phyloP scores from a whole-genome alignment of 1,140 invertebrate species.

The Parasteatoda tepidariorum region DNA sequence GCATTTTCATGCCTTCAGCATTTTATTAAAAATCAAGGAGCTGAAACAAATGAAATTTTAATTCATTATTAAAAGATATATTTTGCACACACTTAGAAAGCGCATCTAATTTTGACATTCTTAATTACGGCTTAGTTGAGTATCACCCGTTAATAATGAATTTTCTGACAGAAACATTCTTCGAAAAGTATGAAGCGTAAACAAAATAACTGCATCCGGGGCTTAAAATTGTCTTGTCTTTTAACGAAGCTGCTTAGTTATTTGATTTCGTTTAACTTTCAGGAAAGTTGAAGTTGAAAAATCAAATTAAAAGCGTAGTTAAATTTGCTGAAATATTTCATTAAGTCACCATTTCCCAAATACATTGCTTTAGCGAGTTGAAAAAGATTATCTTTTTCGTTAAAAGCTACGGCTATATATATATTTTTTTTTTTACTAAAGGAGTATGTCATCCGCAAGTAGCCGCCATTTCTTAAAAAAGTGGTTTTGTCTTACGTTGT shows the following conservation, averaged over 20 bases:
- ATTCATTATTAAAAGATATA: too few species aligned
- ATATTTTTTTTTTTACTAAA: neutral
- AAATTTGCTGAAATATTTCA: constrained; percentile 45
- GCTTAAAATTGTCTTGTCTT: neutral
- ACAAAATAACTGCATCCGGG: neutral
- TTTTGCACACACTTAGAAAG: too few species aligned
- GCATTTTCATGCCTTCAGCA: too few species aligned
- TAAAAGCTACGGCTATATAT: neutral
- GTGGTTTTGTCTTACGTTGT: constrained; percentile 51
- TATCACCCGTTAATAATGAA: neutral
- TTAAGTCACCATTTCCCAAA: constrained; percentile 11
- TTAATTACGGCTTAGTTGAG: neutral
- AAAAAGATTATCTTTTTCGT: constrained; percentile 13
- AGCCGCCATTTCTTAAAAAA: neutral
- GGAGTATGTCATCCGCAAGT: constrained; percentile 33
- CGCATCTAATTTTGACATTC: neutral
- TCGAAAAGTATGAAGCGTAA: neutral
- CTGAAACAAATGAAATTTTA: too few species aligned
- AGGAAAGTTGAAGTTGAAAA: neutral
- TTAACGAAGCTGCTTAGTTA: neutral
- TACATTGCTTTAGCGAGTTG: neutral
- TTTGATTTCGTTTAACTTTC: neutral
- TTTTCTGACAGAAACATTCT: neutral
- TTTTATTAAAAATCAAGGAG: too few species aligned
- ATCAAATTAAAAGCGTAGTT: constrained; percentile 26